Evolutionary conservation across 1,140 invertebrate species (phyloP), one percentile per base, ranked within the genome.

Genomic region (Drosophila mauritiana): DNA sequence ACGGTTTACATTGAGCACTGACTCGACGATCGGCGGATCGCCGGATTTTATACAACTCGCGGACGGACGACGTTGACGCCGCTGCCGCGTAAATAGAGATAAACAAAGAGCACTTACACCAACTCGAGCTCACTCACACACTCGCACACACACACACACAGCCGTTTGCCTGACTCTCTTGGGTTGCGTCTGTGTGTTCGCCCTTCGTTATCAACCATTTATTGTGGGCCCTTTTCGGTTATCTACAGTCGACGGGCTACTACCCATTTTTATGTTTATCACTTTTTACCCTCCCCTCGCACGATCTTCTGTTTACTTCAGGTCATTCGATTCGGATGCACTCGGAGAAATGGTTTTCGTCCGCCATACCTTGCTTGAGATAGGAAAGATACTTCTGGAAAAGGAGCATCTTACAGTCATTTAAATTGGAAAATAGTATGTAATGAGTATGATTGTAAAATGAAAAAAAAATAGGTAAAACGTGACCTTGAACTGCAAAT

Each of bases 1-100:
- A 51, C 67, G 78, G 53, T 69, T 59, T 80, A 51, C 68, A 42
- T 59, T 78, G 53, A 85, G 63, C 73, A 86, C 82, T 86, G 83
- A 86, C 74, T 70, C 34, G 13, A 3, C 45, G 17, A 55, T 12
- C 46, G 42, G 15, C 37, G 61, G 15, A 27, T 22, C 69, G 27
- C 49, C 42, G 54, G 63, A 68, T 81, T 81, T 82, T 86, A 86
- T 86, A 86, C 57, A 68, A 56, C 53, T 67, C 48, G 59, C 65
- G 49, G 13, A 43, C 10, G 27, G 31, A 52, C 63, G 40, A 43
- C 63, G 62, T 67, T 73, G 70, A 73, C 59, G 45, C 37, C 61
- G 55, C 34, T 68, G 61, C 65, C 22, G 73, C 73, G 22, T 51
- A 74, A 70, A 81, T 53, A 74, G 25, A 86, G 73, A 81, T 85